Conservation (phyloP, 2,888 invertebrate genomes). For the Agriotes lineatus region DNA sequence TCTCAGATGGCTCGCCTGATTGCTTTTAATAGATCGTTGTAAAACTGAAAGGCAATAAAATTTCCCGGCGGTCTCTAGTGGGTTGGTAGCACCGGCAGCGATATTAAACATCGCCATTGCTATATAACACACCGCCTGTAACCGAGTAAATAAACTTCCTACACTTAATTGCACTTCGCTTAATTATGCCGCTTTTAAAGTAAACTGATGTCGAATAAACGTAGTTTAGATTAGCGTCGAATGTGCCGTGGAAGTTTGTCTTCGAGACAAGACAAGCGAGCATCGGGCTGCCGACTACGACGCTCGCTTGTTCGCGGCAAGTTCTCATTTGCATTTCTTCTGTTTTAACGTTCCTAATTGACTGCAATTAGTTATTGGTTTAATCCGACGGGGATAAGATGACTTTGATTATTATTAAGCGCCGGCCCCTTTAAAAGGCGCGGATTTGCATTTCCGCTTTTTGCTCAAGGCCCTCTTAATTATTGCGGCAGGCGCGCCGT, state of each 20-base stretch:
- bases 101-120: constrained; percentile 19
- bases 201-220: constrained; percentile 31
- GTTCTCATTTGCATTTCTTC: constrained; percentile 27
- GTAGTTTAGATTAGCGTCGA: constrained; percentile 23
- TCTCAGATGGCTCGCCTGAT: constrained; percentile 13
- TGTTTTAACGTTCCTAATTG: constrained; percentile 22
- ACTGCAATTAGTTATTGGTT: constrained; percentile 28
- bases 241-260: constrained; percentile 8
- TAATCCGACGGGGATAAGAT: constrained; percentile 9
- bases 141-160: constrained; percentile 23
- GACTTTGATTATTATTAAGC: neutral
- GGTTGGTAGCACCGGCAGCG: constrained; percentile 8
- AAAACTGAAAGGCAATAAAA: constrained; percentile 23
- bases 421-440: neutral
- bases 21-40: constrained; percentile 19
- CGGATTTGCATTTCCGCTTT: constrained; percentile 19
- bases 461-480: neutral
- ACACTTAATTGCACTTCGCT: constrained; percentile 30
- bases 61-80: neutral
- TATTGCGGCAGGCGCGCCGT: neutral
- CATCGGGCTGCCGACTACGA: neutral
- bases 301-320: neutral
- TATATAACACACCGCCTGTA: constrained; percentile 4
- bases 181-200: constrained; percentile 35
- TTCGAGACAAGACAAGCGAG: neutral